Conservation (phyloP, 1,140 invertebrate genomes). For the Trigoniulus corallinus region DNA sequence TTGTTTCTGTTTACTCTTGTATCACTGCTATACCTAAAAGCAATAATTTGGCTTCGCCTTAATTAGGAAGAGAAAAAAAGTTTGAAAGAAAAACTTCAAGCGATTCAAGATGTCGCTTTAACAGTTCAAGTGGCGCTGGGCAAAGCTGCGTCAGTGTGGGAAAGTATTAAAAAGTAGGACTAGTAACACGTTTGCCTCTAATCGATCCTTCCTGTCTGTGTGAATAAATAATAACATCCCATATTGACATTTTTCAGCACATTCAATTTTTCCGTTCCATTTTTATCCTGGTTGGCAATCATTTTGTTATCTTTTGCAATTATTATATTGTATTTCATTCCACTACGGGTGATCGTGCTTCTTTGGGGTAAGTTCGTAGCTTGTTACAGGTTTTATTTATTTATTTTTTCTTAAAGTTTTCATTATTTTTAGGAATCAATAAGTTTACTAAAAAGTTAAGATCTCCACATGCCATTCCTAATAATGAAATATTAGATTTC, state of each 20-base stretch:
- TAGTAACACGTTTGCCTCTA: not conserved
- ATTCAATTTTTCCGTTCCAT: constrained; percentile 94
- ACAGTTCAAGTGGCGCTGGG: constrained; percentile 88
- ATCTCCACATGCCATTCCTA: constrained; percentile 83
- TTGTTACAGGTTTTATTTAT: not conserved
- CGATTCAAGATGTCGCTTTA: constrained; percentile 88
- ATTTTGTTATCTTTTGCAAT: constrained; percentile 47
- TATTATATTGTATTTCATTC: constrained; percentile 74
- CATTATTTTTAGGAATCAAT: constrained; percentile 41
- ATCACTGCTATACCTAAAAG: constrained; percentile 5
- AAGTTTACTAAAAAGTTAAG: constrained; percentile 91
- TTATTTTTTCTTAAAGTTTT: not conserved
- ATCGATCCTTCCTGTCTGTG: not conserved
- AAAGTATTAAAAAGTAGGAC: constrained; percentile 81
- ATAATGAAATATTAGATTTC: constrained; percentile 93
- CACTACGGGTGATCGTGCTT: constrained; percentile 77
- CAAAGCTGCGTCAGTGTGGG: constrained; percentile 74
- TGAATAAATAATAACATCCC: not conserved
- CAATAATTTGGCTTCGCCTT: constrained; percentile 11
- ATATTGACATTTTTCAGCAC: constrained; percentile 42
- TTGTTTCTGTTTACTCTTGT: no score
- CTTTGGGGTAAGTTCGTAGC: constrained; percentile 54
- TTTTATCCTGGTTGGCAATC: constrained; percentile 83
- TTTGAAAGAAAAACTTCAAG: constrained; percentile 78
- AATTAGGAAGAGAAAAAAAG: constrained; percentile 84